A percentile compares a stretch with the other conserved stretches of the same genome.
Conservation (phyloP, 2,888 invertebrate species). For the Cabera pusaria region DNA sequence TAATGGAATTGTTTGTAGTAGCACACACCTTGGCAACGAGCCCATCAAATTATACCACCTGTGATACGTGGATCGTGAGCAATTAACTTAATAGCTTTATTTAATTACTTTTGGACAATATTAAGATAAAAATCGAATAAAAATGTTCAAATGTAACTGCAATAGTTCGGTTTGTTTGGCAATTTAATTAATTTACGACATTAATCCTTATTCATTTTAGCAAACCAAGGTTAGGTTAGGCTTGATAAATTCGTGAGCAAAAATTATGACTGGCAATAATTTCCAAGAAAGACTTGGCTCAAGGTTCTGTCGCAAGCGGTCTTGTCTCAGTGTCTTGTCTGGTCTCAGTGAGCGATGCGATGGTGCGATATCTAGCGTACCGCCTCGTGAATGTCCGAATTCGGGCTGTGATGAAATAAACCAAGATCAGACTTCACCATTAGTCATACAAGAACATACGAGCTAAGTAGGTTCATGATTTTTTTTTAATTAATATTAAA, state of each 20-base stretch:
- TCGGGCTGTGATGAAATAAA: constrained; percentile 52
- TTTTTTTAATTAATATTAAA: too few relatives aligned
- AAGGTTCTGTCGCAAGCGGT: constrained; percentile 55
- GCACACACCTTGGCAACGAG: constrained; percentile 44
- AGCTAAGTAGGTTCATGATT: too few relatives aligned
- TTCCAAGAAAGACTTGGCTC: constrained; percentile 24
- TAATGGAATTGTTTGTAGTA: constrained; percentile 42
- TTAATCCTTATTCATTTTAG: too few relatives aligned
- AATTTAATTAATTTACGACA: too few relatives aligned
- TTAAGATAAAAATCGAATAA: constrained; percentile 12
- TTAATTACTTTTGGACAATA: constrained; percentile 23
- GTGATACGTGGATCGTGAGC: constrained; percentile 34
- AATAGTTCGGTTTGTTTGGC: too few relatives aligned
- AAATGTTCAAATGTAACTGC: too few relatives aligned
- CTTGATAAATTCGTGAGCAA: constrained; percentile 17
- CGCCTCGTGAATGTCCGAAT: constrained; percentile 60
- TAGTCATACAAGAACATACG: constrained; percentile 8
- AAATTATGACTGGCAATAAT: constrained; percentile 17
- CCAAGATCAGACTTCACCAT: constrained; percentile 11
- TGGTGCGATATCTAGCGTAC: constrained; percentile 46
- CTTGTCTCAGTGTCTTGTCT: too few relatives aligned
- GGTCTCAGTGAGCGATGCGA: constrained; percentile 43
- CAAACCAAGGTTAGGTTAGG: too few relatives aligned
- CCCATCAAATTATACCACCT: constrained; percentile 37
- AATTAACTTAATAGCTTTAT: constrained; percentile 25